These are phyloP conservation scores for Pristiophorus japonicus DNA, from an alignment of 2,113 vertebrate species.

Conservation along the genomic window DNA sequence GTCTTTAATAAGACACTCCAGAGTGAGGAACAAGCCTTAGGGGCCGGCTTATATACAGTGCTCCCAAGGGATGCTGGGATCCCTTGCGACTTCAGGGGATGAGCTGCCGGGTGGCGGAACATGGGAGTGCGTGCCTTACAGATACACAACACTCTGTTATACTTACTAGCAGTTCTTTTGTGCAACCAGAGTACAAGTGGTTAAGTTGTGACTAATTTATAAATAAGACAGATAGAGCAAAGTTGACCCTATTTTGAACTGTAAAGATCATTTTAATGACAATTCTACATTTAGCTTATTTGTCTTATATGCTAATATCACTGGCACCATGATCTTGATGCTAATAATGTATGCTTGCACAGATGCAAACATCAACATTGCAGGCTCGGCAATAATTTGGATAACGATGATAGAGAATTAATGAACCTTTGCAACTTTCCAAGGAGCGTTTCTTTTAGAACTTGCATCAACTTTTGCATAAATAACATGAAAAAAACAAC, in stretches of 20 bases:
- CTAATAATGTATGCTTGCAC: neutral
- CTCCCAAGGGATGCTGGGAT: no score
- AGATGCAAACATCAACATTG: neutral
- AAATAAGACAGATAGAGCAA: neutral
- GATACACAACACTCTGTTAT: no score
- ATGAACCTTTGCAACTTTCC: neutral
- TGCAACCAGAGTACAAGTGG: neutral
- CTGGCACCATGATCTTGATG: neutral
- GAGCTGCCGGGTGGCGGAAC: no score
- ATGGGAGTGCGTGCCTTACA: no score
- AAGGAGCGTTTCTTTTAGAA: neutral
- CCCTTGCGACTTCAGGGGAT: no score
- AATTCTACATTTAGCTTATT: neutral
- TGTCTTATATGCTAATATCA: no score
- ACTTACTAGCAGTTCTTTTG: neutral
- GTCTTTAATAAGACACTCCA: no score
- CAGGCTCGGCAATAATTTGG: neutral
- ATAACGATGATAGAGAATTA: conserved; percentile 4
- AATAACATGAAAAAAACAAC: neutral
- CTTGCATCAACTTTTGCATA: neutral
- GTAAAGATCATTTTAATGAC: neutral
- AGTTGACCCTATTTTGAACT: neutral
- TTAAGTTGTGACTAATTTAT: neutral
- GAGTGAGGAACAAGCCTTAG: no score
- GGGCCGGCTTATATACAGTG: no score